These are phyloP conservation scores for Icerya purchasi DNA, from an alignment of 2,888 invertebrate genomes.

Conservation along the genomic window DNA sequence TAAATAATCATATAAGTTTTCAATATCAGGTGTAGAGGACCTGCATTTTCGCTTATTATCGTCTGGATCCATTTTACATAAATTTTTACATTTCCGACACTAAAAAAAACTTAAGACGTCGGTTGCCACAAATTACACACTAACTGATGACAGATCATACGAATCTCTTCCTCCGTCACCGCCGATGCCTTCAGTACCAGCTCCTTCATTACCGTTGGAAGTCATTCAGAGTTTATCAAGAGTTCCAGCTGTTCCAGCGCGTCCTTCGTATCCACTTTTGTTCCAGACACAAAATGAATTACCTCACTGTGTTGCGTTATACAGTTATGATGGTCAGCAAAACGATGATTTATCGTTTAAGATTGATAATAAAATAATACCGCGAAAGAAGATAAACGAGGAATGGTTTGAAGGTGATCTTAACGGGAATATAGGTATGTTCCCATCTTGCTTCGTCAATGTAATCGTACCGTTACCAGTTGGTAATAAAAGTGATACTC, in stretches of 20 bases:
- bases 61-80: too few relatives aligned
- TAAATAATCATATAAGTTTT: too few relatives aligned
- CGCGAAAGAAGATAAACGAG: slow-evolving; percentile 45
- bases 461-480: slow-evolving; percentile 42
- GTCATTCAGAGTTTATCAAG: slow-evolving; percentile 21
- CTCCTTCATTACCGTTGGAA: slow-evolving; percentile 46
- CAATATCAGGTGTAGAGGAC: too few relatives aligned
- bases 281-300: slow-evolving; percentile 20
- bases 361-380: slow-evolving; percentile 49
- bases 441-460: slow-evolving; percentile 59
- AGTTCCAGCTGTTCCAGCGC: slow-evolving; percentile 19
- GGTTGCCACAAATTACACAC: too few relatives aligned
- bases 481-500: slow-evolving; percentile 10
- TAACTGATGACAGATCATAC: not conserved
- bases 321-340: slow-evolving; percentile 52
- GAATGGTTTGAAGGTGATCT: slow-evolving; percentile 62
- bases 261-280: slow-evolving; percentile 17
- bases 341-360: slow-evolving; percentile 57
- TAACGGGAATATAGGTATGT: slow-evolving; percentile 50
- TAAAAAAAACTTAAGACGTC: too few relatives aligned
- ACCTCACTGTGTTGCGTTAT: slow-evolving; percentile 55
- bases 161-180: slow-evolving; percentile 30
- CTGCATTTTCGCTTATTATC: too few relatives aligned
- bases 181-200: slow-evolving; percentile 59
- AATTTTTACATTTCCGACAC: too few relatives aligned